Percentiles rank a stretch among this genome's conserved stretches.
Evolutionary conservation across 2,113 vertebrate genomes (phyloP).

Genomic region (Felis catus): F.catus_Fca126_mat1.0 CM031420.1:121008501-121009000

Average conservation of each 20-base stretch:
- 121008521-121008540: background rate
- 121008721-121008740: constrained; percentile 36
- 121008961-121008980: constrained; percentile 16
- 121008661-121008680: constrained; percentile 30
- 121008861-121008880: constrained; percentile 38
- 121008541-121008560: constrained; percentile 6
- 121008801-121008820: constrained; percentile 11
- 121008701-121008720: constrained; percentile 38
- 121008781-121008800: constrained; percentile 24
- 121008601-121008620: constrained; percentile 17
- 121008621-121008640: background rate
- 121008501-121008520: constrained; percentile 16
- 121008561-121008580: background rate
- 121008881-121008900: background rate
- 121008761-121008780: background rate
- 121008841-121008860: background rate
- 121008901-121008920: background rate
- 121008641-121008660: background rate
- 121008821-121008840: background rate
- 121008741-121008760: constrained; percentile 13
- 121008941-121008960: constrained; percentile 35
- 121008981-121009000: constrained; percentile 7
- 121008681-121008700: constrained; percentile 14
- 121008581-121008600: constrained; percentile 31
- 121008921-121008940: constrained; percentile 44